Evolutionary conservation across 2,113 vertebrate species (phyloP).

Genomic region (Aptenodytes forsteri): DNA sequence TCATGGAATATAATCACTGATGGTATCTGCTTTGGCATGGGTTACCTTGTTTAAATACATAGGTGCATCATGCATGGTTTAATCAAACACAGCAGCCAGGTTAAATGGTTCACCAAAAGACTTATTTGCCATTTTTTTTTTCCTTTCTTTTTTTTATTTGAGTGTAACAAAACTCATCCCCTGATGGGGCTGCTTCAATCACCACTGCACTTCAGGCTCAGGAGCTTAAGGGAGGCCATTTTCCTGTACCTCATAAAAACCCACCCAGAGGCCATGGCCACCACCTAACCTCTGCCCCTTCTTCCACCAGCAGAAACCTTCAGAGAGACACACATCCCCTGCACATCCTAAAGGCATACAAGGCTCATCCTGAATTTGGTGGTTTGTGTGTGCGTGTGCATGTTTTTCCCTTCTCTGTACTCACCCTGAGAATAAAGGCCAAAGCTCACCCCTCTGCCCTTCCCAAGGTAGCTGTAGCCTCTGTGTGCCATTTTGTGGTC

Average conservation of each 20-base stretch:
- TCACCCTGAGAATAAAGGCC: too few species aligned
- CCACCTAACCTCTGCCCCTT: neutral
- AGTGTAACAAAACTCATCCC: neutral
- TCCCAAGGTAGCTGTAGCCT: rapidly evolving
- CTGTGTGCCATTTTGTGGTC: neutral
- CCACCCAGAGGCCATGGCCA: neutral
- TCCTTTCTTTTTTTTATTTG: neutral
- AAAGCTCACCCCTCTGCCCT: rapidly evolving
- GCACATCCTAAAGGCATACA: neutral
- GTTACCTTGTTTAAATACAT: neutral
- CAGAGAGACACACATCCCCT: neutral
- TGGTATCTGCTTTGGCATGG: neutral
- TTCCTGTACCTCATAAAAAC: neutral
- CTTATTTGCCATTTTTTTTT: neutral
- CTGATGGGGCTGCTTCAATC: neutral
- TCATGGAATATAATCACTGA: neutral
- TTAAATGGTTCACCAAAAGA: neutral
- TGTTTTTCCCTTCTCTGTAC: too few species aligned
- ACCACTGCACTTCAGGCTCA: neutral
- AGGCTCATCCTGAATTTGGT: neutral
- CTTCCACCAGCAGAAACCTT: neutral
- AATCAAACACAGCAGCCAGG: neutral
- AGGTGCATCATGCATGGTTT: neutral
- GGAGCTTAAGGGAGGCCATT: neutral
- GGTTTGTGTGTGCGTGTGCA: too few species aligned